Conservation (phyloP, 2,888 invertebrate species). For the Geophilus truncorum region DNA sequence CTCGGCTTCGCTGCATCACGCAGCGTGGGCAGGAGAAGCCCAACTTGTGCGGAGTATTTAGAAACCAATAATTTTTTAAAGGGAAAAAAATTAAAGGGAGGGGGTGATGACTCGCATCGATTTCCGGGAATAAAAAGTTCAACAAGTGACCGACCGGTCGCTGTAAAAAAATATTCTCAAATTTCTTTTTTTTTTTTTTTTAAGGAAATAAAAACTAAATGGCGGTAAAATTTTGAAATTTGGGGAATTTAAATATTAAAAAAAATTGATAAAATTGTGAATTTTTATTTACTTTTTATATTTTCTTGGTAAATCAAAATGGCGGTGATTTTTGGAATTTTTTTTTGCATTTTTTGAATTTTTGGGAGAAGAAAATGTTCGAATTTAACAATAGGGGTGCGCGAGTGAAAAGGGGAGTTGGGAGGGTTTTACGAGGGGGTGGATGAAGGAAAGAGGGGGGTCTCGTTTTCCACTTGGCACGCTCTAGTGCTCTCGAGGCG, state of each 20-base stretch:
- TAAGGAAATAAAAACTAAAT: no score
- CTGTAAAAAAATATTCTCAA: no score
- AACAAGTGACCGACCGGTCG: conserved; percentile 16
- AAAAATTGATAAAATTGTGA: no score
- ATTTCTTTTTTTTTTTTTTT: neutral
- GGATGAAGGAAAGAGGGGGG: conserved; percentile 27
- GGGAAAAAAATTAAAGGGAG: neutral
- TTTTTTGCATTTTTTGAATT: no score
- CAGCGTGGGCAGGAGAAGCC: neutral
- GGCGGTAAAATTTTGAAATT: no score
- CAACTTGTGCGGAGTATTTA: neutral
- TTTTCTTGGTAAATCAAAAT: no score
- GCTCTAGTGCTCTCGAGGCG: conserved; percentile 27
- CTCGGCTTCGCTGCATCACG: neutral
- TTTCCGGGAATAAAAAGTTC: conserved; percentile 1
- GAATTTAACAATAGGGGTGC: neutral
- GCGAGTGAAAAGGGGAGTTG: neutral
- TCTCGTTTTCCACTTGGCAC: conserved; percentile 25
- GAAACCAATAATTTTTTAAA: neutral
- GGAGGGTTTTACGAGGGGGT: neutral
- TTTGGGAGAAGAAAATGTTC: neutral
- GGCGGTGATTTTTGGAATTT: no score
- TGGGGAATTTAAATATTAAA: no score
- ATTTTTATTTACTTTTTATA: no score
- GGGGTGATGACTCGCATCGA: neutral